A percentile compares a stretch with the other conserved stretches of the same genome.
Evolutionary conservation across 2,888 invertebrate species (phyloP).

Genomic region (Drepana falcataria): DNA sequence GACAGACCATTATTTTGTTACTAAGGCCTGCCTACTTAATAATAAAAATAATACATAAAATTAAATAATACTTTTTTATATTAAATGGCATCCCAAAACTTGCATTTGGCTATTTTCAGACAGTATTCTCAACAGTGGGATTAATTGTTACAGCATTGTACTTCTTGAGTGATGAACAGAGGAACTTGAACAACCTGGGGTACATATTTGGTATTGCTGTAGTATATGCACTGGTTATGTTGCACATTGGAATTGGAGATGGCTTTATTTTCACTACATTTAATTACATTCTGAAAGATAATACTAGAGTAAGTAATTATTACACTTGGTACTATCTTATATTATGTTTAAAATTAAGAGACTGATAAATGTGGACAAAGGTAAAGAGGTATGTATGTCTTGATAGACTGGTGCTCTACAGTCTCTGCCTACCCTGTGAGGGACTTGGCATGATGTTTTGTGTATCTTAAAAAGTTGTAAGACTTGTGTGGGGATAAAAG

Average conservation of each 20-base stretch:
- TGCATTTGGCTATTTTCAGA: constrained; percentile 50
- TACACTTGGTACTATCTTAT: constrained; percentile 3
- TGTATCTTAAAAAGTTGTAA: too few relatives aligned
- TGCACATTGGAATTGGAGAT: constrained; percentile 36
- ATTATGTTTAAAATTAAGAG: too few relatives aligned
- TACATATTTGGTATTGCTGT: constrained; percentile 26
- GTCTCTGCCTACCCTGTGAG: too few relatives aligned
- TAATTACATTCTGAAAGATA: constrained; percentile 33
- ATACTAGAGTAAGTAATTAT: constrained; percentile 39
- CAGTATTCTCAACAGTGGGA: constrained; percentile 53
- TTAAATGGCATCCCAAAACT: constrained; percentile 8
- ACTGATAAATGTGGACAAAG: too few relatives aligned
- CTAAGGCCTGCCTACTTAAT: too few relatives aligned
- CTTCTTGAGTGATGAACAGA: constrained; percentile 29
- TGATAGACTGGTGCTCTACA: too few relatives aligned
- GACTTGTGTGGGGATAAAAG: too few relatives aligned
- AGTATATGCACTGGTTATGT: constrained; percentile 28
- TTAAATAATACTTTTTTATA: neutral
- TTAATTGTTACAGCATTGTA: constrained; percentile 55
- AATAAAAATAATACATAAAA: too few relatives aligned
- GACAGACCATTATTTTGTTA: too few relatives aligned
- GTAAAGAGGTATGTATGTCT: too few relatives aligned
- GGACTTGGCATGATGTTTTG: too few relatives aligned
- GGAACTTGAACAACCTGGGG: constrained; percentile 23
- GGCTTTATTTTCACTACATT: constrained; percentile 25